Conservation (phyloP, 2,888 invertebrate genomes). For the Cryptocephalus primarius region DNA sequence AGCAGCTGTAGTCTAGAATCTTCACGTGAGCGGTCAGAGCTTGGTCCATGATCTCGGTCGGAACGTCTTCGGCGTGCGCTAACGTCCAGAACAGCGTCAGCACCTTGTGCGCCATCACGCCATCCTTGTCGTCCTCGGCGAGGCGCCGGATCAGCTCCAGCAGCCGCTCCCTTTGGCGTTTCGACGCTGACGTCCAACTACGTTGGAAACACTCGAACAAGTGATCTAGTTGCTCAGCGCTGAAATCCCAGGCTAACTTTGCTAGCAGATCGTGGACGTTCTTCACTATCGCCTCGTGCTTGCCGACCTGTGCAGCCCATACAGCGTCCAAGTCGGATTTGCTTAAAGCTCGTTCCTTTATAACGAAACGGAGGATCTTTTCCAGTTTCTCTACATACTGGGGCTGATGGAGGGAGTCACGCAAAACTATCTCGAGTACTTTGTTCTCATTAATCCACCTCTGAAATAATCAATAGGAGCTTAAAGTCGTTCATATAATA, state of each 20-base stretch:
- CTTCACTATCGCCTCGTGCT: conserved; percentile 97
- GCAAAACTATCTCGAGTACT: conserved; percentile 86
- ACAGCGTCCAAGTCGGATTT: conserved; percentile 87
- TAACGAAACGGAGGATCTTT: conserved; percentile 93
- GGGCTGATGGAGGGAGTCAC: conserved; percentile 94
- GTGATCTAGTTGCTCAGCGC: conserved; percentile 93
- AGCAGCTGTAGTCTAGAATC: conserved; percentile 95
- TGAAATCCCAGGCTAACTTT: conserved; percentile 96
- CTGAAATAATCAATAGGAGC: conserved; percentile 37
- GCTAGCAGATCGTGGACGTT: conserved; percentile 94
- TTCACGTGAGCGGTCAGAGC: conserved; percentile 91
- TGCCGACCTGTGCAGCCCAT: conserved; percentile 95
- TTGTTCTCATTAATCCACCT: conserved; percentile 94
- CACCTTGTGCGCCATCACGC: conserved; percentile 97
- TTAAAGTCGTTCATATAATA: no score
- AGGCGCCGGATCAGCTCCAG: conserved; percentile 87
- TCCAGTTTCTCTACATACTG: conserved; percentile 97
- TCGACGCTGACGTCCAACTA: conserved; percentile 87
- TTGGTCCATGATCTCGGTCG: conserved; percentile 95
- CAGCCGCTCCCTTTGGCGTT: conserved; percentile 90
- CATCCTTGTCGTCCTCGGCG: conserved; percentile 97
- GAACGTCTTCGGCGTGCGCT: conserved; percentile 91
- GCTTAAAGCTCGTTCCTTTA: conserved; percentile 84
- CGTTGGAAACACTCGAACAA: conserved; percentile 95
- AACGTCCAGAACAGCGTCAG: conserved; percentile 92